A percentile compares a stretch with the other conserved stretches of the same genome.
Conservation (phyloP, 2,797 vertebrate genomes). For the Borostomias antarcticus region DNA sequence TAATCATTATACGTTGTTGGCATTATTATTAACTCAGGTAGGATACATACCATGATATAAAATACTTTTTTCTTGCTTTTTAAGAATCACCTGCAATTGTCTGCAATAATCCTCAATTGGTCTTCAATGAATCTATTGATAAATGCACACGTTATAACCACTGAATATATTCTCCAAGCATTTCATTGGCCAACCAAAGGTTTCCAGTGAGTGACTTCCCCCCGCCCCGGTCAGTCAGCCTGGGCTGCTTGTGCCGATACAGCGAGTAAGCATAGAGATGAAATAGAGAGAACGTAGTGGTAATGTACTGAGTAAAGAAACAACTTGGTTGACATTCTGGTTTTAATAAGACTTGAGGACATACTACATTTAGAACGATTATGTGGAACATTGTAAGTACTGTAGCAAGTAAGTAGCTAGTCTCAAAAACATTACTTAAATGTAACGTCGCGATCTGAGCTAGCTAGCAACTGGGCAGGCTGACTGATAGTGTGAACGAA, state of each 20-base stretch:
- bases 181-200: conserved; percentile 48
- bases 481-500: conserved; percentile 14
- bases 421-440: neutral
- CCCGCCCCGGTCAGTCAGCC: conserved; percentile 40
- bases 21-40: neutral
- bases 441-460: neutral
- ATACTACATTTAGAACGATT: neutral
- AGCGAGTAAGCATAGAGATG: conserved; percentile 27
- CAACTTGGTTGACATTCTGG: neutral
- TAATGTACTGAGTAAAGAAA: neutral
- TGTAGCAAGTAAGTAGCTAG: neutral
- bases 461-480: neutral
- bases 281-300: neutral
- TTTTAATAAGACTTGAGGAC: neutral
- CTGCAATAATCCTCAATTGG: neutral
- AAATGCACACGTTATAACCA: conserved; percentile 18
- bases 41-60: no score
- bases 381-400: neutral
- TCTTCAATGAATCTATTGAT: conserved; percentile 40
- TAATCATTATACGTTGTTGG: neutral
- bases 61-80: no score
- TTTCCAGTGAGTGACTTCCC: conserved; percentile 4
- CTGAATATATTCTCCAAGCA: conserved; percentile 18
- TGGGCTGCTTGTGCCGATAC: conserved; percentile 29
- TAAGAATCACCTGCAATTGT: neutral